Evolutionary conservation across 2,113 vertebrate species (phyloP), one percentile per base, ranked within the genome.

Genomic region (Pelecanus crispus): DNA sequence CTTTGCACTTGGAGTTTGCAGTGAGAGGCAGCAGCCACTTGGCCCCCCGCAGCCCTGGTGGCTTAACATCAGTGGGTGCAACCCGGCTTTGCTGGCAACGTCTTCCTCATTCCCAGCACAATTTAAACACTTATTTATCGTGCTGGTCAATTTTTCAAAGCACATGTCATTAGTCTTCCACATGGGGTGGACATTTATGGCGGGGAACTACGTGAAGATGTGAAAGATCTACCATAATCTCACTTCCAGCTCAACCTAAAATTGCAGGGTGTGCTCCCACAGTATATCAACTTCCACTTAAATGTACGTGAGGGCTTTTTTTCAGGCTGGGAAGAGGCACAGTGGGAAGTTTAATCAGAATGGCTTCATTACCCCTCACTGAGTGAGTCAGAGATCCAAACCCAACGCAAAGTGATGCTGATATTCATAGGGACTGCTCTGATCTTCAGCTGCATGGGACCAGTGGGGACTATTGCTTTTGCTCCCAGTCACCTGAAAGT

Each of bases 1-100:
- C n/a, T 59, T 87, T 73, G 42, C 28, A 19, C 21, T 47, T 66
- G 53, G 44, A 49, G n/a, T n/a, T 36, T 70, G 61, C n/a, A 81
- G 53, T 0, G 0, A 40, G 49, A 61, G 21, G 24, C 36, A 47
- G 20, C 0, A 0, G 13, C 19, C 17, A 1, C 50, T 63, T 70
- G 22, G 3, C 6, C 12, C 14, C 7, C 14, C 16, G 0, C 11
- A 55, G 36, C 21, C 20, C 11, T 3, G 3, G 19, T 3, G 14
- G 19, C 18, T 66, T n/a, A 44, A 31, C 2, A 6, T 49, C 61
- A 61, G 22, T 36, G 67, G 32, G 24, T 45, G 29, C 55, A 86
- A 40, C 15, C 16, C 1, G 2, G 24, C 38, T 63, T 52, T 44
- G 34, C 34, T 65, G 29, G 44, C 34, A 71, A 16, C 1, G 1